Percentiles rank a stretch among this genome's conserved stretches.
Conservation (phyloP, 2,113 vertebrate genomes). For the Nothoprocta pentlandii region DNA sequence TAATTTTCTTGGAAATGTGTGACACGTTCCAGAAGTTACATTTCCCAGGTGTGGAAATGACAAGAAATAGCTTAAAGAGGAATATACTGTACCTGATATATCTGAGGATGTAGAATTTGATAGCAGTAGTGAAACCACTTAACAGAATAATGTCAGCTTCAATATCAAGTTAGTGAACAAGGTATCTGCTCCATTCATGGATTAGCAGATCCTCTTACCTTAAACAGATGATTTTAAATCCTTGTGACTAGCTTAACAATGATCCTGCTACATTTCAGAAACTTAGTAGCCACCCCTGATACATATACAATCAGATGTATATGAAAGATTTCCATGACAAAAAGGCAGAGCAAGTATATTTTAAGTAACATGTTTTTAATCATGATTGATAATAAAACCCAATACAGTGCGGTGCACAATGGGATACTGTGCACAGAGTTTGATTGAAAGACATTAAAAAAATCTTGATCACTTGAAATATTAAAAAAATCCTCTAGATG, state of each 20-base stretch:
- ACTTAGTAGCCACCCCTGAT: neutral
- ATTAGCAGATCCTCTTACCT: neutral
- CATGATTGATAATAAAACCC: neutral
- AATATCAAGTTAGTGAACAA: neutral
- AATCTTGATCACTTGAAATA: fast-evolving
- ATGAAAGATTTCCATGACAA: neutral
- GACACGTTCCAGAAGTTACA: neutral
- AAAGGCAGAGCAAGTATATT: neutral
- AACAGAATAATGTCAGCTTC: neutral
- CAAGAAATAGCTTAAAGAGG: neutral
- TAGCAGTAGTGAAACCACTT: neutral
- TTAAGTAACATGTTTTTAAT: neutral
- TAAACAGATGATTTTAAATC: neutral
- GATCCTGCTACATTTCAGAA: neutral
- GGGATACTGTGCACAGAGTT: neutral
- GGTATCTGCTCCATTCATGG: neutral
- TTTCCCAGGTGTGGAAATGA: neutral
- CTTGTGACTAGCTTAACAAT: neutral
- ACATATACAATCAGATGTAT: neutral
- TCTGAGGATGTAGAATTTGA: neutral
- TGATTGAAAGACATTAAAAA: neutral
- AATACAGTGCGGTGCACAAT: neutral
- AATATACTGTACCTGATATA: neutral
- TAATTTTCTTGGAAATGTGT: neutral
- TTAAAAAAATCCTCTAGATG: neutral